A percentile compares a stretch with the other conserved stretches of the same genome.
Conservation (phyloP, 92 coral and sea anemone species). For the Muricea muricata region DNA sequence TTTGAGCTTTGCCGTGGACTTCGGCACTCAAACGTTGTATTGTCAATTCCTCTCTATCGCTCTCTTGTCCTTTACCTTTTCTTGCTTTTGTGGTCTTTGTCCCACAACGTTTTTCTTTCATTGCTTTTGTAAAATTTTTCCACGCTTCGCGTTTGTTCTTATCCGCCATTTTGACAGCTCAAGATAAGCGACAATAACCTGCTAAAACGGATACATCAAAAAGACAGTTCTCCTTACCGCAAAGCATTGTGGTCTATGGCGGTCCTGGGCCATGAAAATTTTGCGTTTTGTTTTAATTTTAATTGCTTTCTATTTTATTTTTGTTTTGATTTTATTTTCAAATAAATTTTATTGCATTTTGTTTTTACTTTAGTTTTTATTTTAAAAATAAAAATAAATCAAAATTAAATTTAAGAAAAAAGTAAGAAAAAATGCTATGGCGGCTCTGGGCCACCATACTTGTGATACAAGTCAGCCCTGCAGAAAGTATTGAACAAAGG, state of each 20-base stretch:
- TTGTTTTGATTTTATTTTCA: too few species aligned
- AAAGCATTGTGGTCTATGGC: constrained; percentile 30
- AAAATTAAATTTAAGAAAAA: not conserved
- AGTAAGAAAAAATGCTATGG: not conserved
- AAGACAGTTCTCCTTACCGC: not conserved
- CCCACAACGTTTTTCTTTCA: constrained; percentile 14
- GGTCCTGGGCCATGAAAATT: constrained; percentile 32
- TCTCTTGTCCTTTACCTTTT: not conserved
- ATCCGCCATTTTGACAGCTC: too few species aligned
- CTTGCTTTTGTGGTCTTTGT: not conserved
- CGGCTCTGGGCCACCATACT: not conserved
- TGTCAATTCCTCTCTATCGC: not conserved
- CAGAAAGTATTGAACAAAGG: too few species aligned
- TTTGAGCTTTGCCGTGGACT: constrained; percentile 12
- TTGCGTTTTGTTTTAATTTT: constrained; percentile 19
- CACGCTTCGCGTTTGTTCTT: constrained; percentile 16
- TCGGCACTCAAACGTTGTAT: constrained; percentile 9
- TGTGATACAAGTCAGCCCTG: too few species aligned
- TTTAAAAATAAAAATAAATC: not conserved
- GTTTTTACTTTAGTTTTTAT: not conserved
- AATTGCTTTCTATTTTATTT: too few species aligned
- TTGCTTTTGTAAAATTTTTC: not conserved
- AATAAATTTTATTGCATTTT: not conserved
- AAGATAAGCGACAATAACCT: not conserved
- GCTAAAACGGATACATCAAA: not conserved